Conservation (phyloP, 2,797 vertebrate species). For the Siniperca undulata region DNA sequence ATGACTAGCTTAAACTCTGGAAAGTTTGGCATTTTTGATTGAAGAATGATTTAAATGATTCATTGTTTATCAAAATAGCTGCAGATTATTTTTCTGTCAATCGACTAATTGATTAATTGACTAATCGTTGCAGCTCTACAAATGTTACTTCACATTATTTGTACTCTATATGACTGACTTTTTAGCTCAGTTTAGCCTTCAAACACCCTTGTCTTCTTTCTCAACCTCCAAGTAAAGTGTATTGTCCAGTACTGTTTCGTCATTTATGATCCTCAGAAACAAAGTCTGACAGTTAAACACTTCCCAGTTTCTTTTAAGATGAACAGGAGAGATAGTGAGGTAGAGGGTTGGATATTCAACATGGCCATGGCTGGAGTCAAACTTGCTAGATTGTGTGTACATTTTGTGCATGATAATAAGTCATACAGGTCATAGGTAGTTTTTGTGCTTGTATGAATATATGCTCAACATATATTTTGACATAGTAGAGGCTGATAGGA, state of each 20-base stretch:
- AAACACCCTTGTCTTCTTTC: neutral
- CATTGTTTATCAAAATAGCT: neutral
- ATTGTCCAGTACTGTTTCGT: neutral
- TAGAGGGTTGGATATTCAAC: neutral
- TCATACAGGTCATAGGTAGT: neutral
- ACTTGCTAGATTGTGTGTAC: slow-evolving; percentile 2
- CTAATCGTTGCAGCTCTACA: neutral
- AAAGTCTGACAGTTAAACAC: slow-evolving; percentile 49
- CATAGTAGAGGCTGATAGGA: neutral
- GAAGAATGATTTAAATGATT: neutral
- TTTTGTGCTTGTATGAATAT: neutral
- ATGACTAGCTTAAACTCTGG: neutral
- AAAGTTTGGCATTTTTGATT: neutral
- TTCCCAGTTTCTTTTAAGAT: slow-evolving; percentile 4
- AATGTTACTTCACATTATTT: neutral
- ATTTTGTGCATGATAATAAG: slow-evolving; percentile 10
- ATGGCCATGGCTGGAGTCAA: neutral
- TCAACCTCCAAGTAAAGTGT: neutral
- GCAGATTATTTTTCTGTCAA: neutral
- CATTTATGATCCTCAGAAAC: slow-evolving; percentile 46
- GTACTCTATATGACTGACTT: neutral
- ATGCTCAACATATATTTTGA: neutral
- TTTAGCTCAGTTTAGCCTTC: neutral
- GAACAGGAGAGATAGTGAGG: neutral
- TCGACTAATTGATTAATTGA: neutral